These are phyloP conservation scores for Catalaphyllia jardinei DNA, from an alignment of 64 coral and sea anemone species.

Conservation along the genomic window DNA sequence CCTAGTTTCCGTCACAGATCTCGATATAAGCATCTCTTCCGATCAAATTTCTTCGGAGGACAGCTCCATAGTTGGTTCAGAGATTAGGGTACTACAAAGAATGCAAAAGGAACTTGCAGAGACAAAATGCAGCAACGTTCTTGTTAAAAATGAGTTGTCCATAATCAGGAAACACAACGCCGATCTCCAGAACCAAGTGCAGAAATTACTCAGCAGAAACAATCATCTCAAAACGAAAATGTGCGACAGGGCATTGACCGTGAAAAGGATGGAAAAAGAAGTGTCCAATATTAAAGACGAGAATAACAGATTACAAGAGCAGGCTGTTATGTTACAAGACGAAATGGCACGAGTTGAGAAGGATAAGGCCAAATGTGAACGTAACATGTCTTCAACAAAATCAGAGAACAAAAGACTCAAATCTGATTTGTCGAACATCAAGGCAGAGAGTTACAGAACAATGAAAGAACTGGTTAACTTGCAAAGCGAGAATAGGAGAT, in stretches of 20 bases:
- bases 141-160: constrained; percentile 79
- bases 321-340: constrained; percentile 59
- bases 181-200: constrained; percentile 80
- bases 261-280: constrained; percentile 87
- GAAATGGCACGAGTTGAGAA: constrained; percentile 80
- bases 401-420: constrained; percentile 83
- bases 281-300: constrained; percentile 61
- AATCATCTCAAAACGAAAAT: constrained; percentile 82
- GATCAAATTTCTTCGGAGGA: constrained; percentile 73
- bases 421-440: constrained; percentile 69
- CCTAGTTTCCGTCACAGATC: constrained; percentile 67
- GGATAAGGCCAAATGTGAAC: constrained; percentile 83
- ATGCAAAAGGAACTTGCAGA: constrained; percentile 87
- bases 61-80: constrained; percentile 21
- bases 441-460: constrained; percentile 82
- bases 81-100: constrained; percentile 57
- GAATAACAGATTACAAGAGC: constrained; percentile 68
- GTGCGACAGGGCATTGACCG: constrained; percentile 63
- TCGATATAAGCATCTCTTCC: constrained; percentile 73
- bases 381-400: constrained; percentile 80
- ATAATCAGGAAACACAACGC: constrained; percentile 85
- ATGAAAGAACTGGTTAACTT: constrained; percentile 89
- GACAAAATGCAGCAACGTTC: constrained; percentile 81
- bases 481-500: constrained; percentile 78
- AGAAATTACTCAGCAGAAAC: constrained; percentile 80